Conservation (phyloP, 2,888 invertebrate genomes). For the Leptothorax acervorum region DNA sequence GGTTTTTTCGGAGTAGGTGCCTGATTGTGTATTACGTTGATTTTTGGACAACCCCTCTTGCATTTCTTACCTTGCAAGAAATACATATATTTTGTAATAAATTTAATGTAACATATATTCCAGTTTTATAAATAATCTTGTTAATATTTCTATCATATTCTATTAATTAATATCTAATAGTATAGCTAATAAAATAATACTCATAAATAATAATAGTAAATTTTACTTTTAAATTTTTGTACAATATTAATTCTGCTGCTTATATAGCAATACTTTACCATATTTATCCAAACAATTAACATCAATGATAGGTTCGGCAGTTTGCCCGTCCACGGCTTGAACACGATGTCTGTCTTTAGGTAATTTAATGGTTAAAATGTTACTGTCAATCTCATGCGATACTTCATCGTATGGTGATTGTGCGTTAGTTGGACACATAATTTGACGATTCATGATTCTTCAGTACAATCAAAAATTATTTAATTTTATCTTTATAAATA, state of each 20-base stretch:
- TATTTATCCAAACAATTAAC: slow-evolving; percentile 62
- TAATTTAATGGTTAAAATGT: slow-evolving; percentile 75
- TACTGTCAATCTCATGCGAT: slow-evolving; percentile 72
- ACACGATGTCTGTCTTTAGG: slow-evolving; percentile 63
- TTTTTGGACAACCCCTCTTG: slow-evolving; percentile 70
- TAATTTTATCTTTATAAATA: not conserved
- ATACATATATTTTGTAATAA: not conserved
- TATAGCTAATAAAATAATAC: not conserved
- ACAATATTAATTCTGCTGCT: not conserved
- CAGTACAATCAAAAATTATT: not conserved
- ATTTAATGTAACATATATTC: not conserved
- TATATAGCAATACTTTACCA: slow-evolving; percentile 47
- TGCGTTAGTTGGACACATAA: slow-evolving; percentile 38
- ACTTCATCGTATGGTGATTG: slow-evolving; percentile 70
- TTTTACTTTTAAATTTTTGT: not conserved
- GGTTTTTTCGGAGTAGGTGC: slow-evolving; percentile 70
- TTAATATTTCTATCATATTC: not conserved
- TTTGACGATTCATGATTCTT: slow-evolving; percentile 50
- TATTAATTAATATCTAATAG: not conserved
- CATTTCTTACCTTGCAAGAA: slow-evolving; percentile 69
- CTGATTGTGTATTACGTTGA: slow-evolving; percentile 74
- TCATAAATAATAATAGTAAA: not conserved
- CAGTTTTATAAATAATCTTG: not conserved
- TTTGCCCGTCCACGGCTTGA: not conserved
- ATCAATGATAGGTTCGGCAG: slow-evolving; percentile 40